phyloP scores from a whole-genome alignment of 2,888 invertebrate genomes.

The Erebia palarica region DNA sequence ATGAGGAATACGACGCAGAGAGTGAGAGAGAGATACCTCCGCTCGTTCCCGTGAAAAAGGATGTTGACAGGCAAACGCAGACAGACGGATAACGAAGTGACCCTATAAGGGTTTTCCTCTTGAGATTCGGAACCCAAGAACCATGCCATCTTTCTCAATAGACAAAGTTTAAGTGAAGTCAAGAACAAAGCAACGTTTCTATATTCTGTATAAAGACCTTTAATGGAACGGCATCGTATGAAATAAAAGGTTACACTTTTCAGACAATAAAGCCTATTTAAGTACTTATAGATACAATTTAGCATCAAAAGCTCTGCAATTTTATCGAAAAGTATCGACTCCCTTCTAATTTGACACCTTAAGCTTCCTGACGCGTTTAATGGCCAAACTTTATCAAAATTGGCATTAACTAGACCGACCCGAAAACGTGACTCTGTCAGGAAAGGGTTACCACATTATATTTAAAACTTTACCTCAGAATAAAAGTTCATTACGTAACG shows the following conservation, averaged over 20 bases:
- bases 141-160: too few relatives aligned
- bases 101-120: too few relatives aligned
- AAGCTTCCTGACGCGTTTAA: conserved; percentile 18
- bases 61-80: too few relatives aligned
- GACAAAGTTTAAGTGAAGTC: too few relatives aligned
- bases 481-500: conserved; percentile 18
- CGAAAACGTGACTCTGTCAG: conserved; percentile 16
- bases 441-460: conserved; percentile 14
- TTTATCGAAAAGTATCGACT: background rate
- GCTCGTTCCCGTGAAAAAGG: too few relatives aligned
- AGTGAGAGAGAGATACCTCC: too few relatives aligned
- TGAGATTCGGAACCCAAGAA: too few relatives aligned
- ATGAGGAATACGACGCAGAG: too few relatives aligned
- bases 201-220: too few relatives aligned
- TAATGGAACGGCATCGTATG: background rate
- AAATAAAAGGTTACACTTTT: background rate
- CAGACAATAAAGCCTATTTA: background rate
- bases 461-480: conserved; percentile 4
- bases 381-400: conserved; percentile 18
- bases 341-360: background rate
- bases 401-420: conserved; percentile 5
- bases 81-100: too few relatives aligned
- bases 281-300: background rate
- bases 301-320: background rate
- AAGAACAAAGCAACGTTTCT: too few relatives aligned